A percentile compares a stretch with the other conserved stretches of the same genome.
phyloP scores from a whole-genome alignment of 2,113 vertebrate genomes.

The Cyanoderma ruficeps region DNA sequence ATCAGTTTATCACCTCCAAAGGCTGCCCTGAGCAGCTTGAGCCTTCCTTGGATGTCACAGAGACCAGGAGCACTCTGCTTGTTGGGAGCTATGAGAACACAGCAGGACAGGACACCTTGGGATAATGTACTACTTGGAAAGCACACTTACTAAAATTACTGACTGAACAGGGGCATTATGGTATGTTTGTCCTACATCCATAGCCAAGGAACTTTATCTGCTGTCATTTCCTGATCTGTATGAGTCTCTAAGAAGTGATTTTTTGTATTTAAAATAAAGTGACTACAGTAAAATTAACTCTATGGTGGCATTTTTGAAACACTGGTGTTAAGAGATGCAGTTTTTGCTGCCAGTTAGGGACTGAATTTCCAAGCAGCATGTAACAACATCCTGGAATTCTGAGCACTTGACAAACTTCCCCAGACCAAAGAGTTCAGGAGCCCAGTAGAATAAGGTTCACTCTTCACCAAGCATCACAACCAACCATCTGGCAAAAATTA shows the following conservation, averaged over 20 bases:
- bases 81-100: neutral
- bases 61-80: rapidly evolving
- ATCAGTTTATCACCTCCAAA: neutral
- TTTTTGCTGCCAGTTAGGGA: neutral
- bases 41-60: rapidly evolving
- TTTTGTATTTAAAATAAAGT: conserved; percentile 50
- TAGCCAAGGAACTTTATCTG: neutral
- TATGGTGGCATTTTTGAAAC: conserved; percentile 4
- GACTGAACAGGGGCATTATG: neutral
- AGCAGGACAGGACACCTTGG: neutral
- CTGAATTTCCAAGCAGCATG: neutral
- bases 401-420: neutral
- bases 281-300: conserved; percentile 28
- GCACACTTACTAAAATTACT: conserved; percentile 50
- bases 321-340: neutral
- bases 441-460: neutral
- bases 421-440: neutral
- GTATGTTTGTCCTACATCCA: conserved; percentile 30
- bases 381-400: neutral
- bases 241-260: neutral
- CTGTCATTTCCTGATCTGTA: neutral
- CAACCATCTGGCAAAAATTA: neutral
- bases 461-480: neutral
- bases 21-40: neutral
- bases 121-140: neutral